These are phyloP conservation scores for Apocheima hispidaria DNA, from an alignment of 2,888 invertebrate species.

Conservation along the genomic window DNA sequence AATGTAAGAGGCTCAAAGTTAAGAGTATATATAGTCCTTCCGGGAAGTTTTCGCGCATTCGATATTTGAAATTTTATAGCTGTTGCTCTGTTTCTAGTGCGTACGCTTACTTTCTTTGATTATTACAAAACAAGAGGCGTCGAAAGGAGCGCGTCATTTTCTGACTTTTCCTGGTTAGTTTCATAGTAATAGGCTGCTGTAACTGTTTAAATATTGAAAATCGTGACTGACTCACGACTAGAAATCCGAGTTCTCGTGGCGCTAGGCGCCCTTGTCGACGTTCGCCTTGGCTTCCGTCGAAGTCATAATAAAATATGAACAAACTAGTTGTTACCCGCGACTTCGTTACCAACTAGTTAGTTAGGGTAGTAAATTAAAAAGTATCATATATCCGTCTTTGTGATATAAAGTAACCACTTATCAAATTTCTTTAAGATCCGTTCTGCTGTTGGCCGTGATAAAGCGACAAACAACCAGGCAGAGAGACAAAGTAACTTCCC, in stretches of 20 bases:
- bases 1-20: too few relatives aligned
- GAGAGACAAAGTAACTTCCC: too few relatives aligned
- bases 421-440: too few relatives aligned
- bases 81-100: neutral
- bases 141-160: neutral
- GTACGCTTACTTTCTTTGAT: neutral
- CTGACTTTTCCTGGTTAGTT: slow-evolving; percentile 4
- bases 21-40: neutral
- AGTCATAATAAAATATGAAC: slow-evolving; percentile 4
- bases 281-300: slow-evolving; percentile 5
- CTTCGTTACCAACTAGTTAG: too few relatives aligned
- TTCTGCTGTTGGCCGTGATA: too few relatives aligned
- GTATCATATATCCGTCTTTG: too few relatives aligned
- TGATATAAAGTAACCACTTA: too few relatives aligned
- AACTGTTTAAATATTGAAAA: slow-evolving; percentile 25
- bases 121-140: neutral
- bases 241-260: slow-evolving; percentile 4
- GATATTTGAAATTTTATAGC: too few relatives aligned
- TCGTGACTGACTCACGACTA: slow-evolving; percentile 40
- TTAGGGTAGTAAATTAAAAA: too few relatives aligned
- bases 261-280: slow-evolving; percentile 16
- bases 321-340: too few relatives aligned
- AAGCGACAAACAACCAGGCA: too few relatives aligned
- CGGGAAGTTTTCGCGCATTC: neutral
- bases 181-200: neutral